Percentiles rank a stretch among this genome's conserved stretches.
phyloP scores from a whole-genome alignment of 2,113 vertebrate genomes.

The Catharus bicknelli region DNA sequence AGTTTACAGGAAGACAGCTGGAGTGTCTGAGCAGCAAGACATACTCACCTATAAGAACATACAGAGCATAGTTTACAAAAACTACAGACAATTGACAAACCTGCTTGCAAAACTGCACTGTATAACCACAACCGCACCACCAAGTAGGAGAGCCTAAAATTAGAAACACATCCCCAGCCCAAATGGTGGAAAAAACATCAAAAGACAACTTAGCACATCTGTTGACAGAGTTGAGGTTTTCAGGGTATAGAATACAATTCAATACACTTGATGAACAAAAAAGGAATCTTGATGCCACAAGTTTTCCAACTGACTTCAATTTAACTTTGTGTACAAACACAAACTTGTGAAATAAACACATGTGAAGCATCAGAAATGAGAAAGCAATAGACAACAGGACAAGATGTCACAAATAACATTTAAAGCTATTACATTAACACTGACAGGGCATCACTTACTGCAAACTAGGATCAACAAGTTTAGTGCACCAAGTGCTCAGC shows the following conservation, averaged over 20 bases:
- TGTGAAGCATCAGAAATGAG: background rate
- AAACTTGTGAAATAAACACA: background rate
- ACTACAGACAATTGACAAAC: background rate
- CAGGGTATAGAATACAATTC: background rate
- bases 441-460: background rate
- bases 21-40: background rate
- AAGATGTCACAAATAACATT: background rate
- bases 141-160: background rate
- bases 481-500: background rate
- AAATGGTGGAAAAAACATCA: background rate
- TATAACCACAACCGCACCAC: background rate
- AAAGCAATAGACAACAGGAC: background rate
- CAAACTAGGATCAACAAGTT: background rate
- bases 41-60: background rate
- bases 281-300: background rate
- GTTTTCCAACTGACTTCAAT: background rate
- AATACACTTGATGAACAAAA: background rate
- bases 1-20: background rate
- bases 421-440: background rate
- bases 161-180: background rate
- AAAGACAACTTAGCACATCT: background rate
- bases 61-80: background rate
- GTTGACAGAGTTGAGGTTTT: background rate
- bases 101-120: background rate
- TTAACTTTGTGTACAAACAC: background rate